Evolutionary conservation across 2,888 invertebrate species (phyloP).

Genomic region (Taphrorychus bicolor): DNA sequence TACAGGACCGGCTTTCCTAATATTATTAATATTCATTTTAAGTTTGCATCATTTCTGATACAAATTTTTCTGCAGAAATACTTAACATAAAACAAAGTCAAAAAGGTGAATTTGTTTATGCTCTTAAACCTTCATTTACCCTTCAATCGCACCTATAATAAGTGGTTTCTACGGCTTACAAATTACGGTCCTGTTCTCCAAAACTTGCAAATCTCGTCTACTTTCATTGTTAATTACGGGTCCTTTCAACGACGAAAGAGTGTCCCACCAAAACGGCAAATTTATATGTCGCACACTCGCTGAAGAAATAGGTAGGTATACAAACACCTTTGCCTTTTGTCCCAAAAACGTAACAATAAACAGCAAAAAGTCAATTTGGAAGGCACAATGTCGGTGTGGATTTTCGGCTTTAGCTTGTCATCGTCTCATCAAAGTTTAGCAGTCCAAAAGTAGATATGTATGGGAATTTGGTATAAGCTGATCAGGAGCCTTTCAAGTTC

Average conservation of each 20-base stretch:
- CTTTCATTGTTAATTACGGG: conserved; percentile 54
- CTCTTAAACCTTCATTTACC: no score
- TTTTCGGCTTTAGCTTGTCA: conserved; percentile 30
- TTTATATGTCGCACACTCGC: no score
- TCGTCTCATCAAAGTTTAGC: conserved; percentile 22
- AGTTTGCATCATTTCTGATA: no score
- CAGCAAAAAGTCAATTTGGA: conserved; percentile 49
- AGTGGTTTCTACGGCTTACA: background rate
- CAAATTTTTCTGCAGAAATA: no score
- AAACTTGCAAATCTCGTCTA: conserved; percentile 24
- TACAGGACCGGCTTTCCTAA: conserved; percentile 17
- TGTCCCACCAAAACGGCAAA: conserved; percentile 17
- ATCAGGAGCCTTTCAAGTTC: conserved; percentile 1
- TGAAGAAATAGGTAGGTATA: no score
- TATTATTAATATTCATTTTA: no score
- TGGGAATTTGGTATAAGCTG: conserved; percentile 10
- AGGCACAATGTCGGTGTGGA: conserved; percentile 41
- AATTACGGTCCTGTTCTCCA: conserved; percentile 15
- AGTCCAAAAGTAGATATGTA: no score
- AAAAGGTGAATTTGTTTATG: no score
- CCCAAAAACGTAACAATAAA: conserved; percentile 43
- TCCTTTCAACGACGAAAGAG: conserved; percentile 43
- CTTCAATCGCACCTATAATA: background rate
- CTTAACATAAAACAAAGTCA: no score
- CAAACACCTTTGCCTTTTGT: conserved; percentile 27